Base-by-base conservation (phyloP, 2,113 vertebrate genomes). In the Campylomormyrus tamandua region DNA sequence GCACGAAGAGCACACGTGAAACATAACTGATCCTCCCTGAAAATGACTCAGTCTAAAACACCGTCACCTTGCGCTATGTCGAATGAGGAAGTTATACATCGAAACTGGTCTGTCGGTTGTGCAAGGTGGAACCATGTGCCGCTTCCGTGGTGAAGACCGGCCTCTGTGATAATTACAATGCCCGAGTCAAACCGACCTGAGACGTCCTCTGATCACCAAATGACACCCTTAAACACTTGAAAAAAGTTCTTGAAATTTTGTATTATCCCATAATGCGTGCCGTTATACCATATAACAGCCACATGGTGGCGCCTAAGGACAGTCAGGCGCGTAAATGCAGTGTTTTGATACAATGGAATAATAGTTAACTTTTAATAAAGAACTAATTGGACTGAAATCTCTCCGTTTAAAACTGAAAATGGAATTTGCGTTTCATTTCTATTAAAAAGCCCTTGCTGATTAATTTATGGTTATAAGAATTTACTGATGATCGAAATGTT, bases 251-350 rank as follows among this genome's bases (percentile, higher is more conserved):
- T 70, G 62, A n/a, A 85, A 24, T 48, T 49, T 11, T 27, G 21
- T 24, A 46, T 19, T 19, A 42, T 1, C 2, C 35, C 74, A 7
- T 42, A 80, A 80, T 46, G 39, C 46, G 62, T 70, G 6, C 21
- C 48, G 87, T 21, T 46, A 70, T 49, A 66, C 13, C 48, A 31
- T 15, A 70, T 3, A 50, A 9, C 1, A 48, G 48, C 88, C 88
- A 89, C 88, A 52, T 19, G 88, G 88, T 89, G 88, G 88, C n/a
- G 62, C 42, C 49, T 15, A 49, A 89, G 13, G 66, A 66, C 62
- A 50, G 62, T 24, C 39, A 88, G 1, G 19, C 9, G 6, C 6
- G 35, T 42, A 80, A 80, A 80, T 39, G 4, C 15, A 80, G 74
- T 42, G 74, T 42, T 80, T 77, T 39, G 15, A 6, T 77, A 3